Evolutionary conservation across 2,797 vertebrate species (phyloP).

Genomic region (Ispidina picta): DNA sequence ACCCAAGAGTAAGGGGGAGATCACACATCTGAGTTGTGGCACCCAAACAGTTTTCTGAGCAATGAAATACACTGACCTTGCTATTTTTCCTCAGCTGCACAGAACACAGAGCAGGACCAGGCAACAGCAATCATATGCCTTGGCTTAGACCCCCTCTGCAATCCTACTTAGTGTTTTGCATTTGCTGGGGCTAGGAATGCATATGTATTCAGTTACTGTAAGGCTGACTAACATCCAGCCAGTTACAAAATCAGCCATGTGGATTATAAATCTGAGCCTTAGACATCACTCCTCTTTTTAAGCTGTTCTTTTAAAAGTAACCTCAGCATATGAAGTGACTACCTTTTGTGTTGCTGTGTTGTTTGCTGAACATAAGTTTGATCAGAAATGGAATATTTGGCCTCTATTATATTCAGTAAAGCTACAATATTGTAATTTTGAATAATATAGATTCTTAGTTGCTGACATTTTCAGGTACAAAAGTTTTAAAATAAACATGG

Average conservation of each 20-base stretch:
- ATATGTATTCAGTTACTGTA: neutral
- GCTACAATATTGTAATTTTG: neutral
- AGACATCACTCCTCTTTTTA: neutral
- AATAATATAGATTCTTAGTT: neutral
- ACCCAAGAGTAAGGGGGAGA: neutral
- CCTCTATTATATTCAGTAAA: neutral
- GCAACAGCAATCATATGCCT: neutral
- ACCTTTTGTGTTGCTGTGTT: neutral
- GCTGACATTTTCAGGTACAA: neutral
- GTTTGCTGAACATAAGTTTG: neutral
- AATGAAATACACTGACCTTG: neutral
- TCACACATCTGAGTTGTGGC: neutral
- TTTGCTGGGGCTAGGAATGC: neutral
- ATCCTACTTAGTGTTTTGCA: neutral
- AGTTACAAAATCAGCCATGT: neutral
- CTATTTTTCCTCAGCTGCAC: neutral
- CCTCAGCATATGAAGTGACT: neutral
- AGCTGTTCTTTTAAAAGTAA: neutral
- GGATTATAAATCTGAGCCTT: neutral
- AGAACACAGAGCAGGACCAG: neutral
- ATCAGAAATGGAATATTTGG: neutral
- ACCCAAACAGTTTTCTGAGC: neutral
- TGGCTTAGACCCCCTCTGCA: neutral
- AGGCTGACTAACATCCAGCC: neutral
- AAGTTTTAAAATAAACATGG: neutral